Base-by-base conservation (phyloP, 2,888 invertebrate species). In the Amitus sp. region DNA sequence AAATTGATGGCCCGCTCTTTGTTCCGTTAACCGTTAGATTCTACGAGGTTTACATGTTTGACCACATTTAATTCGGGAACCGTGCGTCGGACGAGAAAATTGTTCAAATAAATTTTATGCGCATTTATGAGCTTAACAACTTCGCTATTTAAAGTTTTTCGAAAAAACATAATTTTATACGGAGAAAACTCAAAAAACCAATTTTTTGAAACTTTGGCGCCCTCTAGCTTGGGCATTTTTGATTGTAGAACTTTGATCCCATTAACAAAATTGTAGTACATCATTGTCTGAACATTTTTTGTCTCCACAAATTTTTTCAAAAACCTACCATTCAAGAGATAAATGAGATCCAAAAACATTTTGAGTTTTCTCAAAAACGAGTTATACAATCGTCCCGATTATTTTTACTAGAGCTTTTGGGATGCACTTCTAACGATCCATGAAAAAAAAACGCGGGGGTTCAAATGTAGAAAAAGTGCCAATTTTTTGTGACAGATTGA, bases 301-400 rank as follows among this genome's bases (percentile, higher is more conserved):
- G 49, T 50, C 33, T 9, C 2, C 17, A 51, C 1, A 37, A 28
- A 56, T 49, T 53, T 45, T 39, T 17, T 49, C 39, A 48, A 17
- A 1, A 48, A 47, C 17, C 12, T 45, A 27, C 34, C 18, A 15
- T 33, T 48, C 9, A n/a, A 9, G 23, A 19, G 18, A 30, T 17
- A 23, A 28, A 48, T 34, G 40, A 20, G 20, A 50, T 42, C 27
- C 2, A 40, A 40, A 15, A 42, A 39, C 15, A 23, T 42, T 39
- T 42, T 40, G 39, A 23, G 17, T 15, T 27, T 27, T 0, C 18
- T 17, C 7, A 20, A 27, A n/a, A 45, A 12, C 19, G 20, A n/a
- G n/a, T n/a, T n/a, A n/a, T n/a, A n/a, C n/a, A n/a, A n/a, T n/a
- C n/a, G n/a, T n/a, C 18, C 5, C 10, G 6, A 10, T 40, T 40